phyloP scores from a whole-genome alignment of 2,888 invertebrate species.

The Nebria brevicollis region DNA sequence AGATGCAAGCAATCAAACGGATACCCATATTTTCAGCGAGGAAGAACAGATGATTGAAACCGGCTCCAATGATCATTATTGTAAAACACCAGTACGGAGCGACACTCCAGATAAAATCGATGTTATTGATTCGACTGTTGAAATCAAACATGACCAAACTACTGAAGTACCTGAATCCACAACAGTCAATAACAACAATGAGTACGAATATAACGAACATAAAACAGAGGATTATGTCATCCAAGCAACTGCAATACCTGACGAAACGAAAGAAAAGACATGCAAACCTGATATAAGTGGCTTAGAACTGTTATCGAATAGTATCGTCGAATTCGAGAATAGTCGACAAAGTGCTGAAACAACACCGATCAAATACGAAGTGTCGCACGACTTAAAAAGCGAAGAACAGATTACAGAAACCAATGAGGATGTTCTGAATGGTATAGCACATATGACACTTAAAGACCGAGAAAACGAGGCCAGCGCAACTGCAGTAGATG shows the following conservation, averaged over 20 bases:
- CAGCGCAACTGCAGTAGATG: conserved; percentile 62
- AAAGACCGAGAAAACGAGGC: conserved; percentile 63
- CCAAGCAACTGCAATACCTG: conserved; percentile 29
- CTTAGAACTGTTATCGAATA: conserved; percentile 83
- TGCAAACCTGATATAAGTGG: conserved; percentile 78
- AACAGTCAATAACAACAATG: conserved; percentile 3
- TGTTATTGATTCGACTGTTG: background rate
- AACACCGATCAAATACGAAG: conserved; percentile 52
- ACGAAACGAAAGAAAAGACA: conserved; percentile 31
- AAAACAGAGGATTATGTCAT: conserved; percentile 5
- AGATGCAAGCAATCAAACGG: conserved; percentile 82
- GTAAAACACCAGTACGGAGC: conserved; percentile 54
- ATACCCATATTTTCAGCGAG: conserved; percentile 21
- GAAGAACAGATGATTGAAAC: conserved; percentile 22
- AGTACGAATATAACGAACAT: conserved; percentile 51
- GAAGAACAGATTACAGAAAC: conserved; percentile 56
- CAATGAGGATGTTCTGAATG: conserved; percentile 51
- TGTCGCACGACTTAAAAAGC: conserved; percentile 56
- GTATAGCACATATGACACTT: conserved; percentile 53
- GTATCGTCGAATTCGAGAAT: conserved; percentile 82
- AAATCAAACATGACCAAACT: conserved; percentile 8
- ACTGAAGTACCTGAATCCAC: conserved; percentile 23
- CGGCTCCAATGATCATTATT: background rate
- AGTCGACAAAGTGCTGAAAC: conserved; percentile 59
- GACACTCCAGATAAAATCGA: conserved; percentile 21